Conservation (phyloP, 1,140 invertebrate species). For the Aphis gossypii region DNA sequence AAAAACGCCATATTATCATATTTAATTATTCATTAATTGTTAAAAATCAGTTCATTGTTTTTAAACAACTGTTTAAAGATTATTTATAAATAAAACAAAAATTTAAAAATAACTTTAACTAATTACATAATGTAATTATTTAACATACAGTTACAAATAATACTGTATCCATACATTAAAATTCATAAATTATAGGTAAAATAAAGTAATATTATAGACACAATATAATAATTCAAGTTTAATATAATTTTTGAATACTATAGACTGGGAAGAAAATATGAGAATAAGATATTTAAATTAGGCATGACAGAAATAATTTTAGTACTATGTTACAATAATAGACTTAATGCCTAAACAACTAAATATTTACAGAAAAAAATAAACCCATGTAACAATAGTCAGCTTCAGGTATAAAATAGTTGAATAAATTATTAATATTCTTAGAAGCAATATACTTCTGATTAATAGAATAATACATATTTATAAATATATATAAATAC, state of each 20-base stretch:
- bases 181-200: not conserved
- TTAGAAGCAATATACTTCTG: slow-evolving; percentile 41
- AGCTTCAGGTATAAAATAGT: slow-evolving; percentile 45
- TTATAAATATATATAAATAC: not conserved
- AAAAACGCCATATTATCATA: not conserved
- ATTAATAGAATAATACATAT: slow-evolving; percentile 32
- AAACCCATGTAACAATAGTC: slow-evolving; percentile 35
- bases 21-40: not conserved
- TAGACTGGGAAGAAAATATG: slow-evolving; percentile 5
- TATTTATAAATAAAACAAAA: not conserved
- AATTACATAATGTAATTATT: not conserved
- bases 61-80: not conserved
- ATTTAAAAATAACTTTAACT: not conserved
- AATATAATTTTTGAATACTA: not conserved
- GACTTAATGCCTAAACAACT: slow-evolving; percentile 6
- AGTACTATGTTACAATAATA: slow-evolving; percentile 40
- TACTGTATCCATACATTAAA: not conserved
- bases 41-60: slow-evolving; percentile 3
- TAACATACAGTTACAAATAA: not conserved
- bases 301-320: slow-evolving; percentile 5
- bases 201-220: not conserved
- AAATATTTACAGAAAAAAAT: slow-evolving; percentile 29
- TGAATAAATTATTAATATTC: slow-evolving; percentile 33
- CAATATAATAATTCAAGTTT: not conserved
- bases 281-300: slow-evolving; percentile 30